phyloP scores from a whole-genome alignment of 1,140 invertebrate species.

The Pseudomyrmex cubaensis region DNA sequence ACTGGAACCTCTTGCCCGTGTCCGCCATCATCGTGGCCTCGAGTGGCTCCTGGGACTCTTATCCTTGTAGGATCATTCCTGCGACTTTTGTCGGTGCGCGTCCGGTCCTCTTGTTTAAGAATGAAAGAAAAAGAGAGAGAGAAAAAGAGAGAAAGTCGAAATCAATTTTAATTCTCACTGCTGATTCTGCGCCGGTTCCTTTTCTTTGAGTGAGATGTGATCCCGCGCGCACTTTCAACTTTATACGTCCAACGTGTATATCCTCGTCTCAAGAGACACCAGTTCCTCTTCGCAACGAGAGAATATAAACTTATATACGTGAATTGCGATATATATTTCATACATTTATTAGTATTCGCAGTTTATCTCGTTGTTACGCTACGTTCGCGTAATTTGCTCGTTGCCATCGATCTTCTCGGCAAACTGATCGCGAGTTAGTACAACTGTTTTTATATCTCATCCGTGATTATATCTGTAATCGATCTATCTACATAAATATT shows the following conservation, averaged over 20 bases:
- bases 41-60: conserved; percentile 67
- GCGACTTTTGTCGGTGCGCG: conserved; percentile 80
- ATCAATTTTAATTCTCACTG: conserved; percentile 80
- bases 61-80: conserved; percentile 77
- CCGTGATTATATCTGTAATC: conserved; percentile 1
- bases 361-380: neutral
- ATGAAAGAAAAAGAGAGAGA: conserved; percentile 72
- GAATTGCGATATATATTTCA: conserved; percentile 25
- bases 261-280: neutral
- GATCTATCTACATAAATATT: neutral
- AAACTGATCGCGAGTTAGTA: neutral
- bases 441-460: neutral
- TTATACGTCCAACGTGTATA: conserved; percentile 41
- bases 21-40: conserved; percentile 60
- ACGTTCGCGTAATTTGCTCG: neutral
- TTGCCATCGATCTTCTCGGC: neutral
- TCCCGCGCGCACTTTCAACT: conserved; percentile 62
- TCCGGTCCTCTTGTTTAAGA: conserved; percentile 75
- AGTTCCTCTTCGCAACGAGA: neutral
- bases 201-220: conserved; percentile 51
- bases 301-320: neutral
- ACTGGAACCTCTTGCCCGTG: conserved; percentile 63
- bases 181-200: conserved; percentile 37
- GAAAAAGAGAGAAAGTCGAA: conserved; percentile 70
- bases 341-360: neutral